Evolutionary conservation across 1,140 invertebrate species (phyloP).

Genomic region (Polypedilum vanderplanki): DNA sequence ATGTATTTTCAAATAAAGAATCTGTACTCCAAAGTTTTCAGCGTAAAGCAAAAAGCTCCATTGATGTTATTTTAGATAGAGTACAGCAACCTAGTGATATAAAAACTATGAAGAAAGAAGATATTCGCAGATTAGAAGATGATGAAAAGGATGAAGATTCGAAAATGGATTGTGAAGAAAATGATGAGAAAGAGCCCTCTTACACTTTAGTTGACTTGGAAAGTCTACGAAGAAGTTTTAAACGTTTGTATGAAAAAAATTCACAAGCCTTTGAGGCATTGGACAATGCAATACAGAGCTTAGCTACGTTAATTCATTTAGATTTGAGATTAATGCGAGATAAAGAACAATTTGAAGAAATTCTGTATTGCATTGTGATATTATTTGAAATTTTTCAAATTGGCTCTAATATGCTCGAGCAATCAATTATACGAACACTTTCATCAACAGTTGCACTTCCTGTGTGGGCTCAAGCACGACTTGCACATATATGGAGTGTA

Average conservation of each 20-base stretch:
- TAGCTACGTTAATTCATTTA: slow-evolving; percentile 66
- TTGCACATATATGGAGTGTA: slow-evolving; percentile 71
- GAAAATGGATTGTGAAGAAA: slow-evolving; percentile 36
- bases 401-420: slow-evolving; percentile 44
- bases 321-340: slow-evolving; percentile 58
- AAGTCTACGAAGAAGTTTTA: slow-evolving; percentile 57
- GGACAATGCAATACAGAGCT: slow-evolving; percentile 66
- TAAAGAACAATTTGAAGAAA: slow-evolving; percentile 48
- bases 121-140: slow-evolving; percentile 60
- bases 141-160: slow-evolving; percentile 82
- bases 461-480: slow-evolving; percentile 64
- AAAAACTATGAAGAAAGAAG: slow-evolving; percentile 55
- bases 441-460: slow-evolving; percentile 69
- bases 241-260: slow-evolving; percentile 47
- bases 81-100: slow-evolving; percentile 38
- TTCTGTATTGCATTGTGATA: slow-evolving; percentile 74
- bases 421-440: slow-evolving; percentile 44
- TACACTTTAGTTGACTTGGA: slow-evolving; percentile 52
- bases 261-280: slow-evolving; percentile 59
- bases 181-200: slow-evolving; percentile 36
- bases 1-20: slow-evolving; percentile 65
- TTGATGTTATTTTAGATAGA: slow-evolving; percentile 46
- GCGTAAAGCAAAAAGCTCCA: slow-evolving; percentile 39
- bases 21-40: slow-evolving; percentile 63
- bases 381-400: slow-evolving; percentile 82